Conservation (phyloP, 2,113 vertebrate genomes). For the Cephalopterus ornatus region DNA sequence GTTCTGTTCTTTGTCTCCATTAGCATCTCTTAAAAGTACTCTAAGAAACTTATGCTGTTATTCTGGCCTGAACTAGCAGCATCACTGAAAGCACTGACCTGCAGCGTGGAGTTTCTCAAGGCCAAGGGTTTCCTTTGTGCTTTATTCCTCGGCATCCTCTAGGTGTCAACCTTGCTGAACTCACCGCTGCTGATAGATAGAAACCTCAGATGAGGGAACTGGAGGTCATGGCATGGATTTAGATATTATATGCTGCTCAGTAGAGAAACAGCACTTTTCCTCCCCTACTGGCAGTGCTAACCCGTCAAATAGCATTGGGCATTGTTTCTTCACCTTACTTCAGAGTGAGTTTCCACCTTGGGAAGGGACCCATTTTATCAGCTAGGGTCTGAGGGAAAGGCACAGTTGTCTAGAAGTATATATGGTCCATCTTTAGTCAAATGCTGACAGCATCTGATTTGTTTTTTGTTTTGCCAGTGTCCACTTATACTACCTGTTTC, state of each 20-base stretch:
- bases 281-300: not conserved
- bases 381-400: not conserved
- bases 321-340: not conserved
- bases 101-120: fast-evolving
- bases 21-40: not conserved
- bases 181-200: not conserved
- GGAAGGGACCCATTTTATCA: not conserved
- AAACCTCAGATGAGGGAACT: not conserved
- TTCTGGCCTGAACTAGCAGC: not conserved
- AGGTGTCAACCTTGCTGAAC: not conserved
- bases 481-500: conserved; percentile 97
- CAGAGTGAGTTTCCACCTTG: not conserved
- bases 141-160: not conserved
- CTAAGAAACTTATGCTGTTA: not conserved
- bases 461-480: conserved; percentile 77
- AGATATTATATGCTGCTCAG: not conserved
- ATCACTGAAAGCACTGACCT: not conserved
- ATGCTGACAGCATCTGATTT: not conserved
- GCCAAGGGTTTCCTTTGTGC: not conserved
- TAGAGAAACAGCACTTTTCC: not conserved
- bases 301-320: not conserved
- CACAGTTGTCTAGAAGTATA: not conserved
- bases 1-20: not conserved
- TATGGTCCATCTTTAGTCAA: not conserved
- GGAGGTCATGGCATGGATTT: not conserved